Conservation (phyloP, 2,797 vertebrate genomes). For the Centroberyx gerrardi region DNA sequence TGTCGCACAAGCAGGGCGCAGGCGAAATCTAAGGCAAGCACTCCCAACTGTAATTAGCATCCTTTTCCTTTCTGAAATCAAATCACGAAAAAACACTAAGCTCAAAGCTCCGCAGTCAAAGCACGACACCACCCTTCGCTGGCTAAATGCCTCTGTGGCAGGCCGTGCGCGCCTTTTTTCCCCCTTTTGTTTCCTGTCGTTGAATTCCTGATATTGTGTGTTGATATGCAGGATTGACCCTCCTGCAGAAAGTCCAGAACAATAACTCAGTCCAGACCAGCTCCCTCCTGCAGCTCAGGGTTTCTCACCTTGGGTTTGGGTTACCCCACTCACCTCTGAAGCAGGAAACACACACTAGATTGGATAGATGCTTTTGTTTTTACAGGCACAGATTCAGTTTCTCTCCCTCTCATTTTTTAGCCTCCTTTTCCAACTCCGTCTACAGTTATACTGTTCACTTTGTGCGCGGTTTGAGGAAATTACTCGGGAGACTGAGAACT, state of each 20-base stretch:
- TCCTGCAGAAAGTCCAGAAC: slow-evolving; percentile 58
- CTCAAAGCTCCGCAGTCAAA: slow-evolving; percentile 45
- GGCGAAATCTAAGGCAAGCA: slow-evolving; percentile 74
- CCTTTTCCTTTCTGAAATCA: slow-evolving; percentile 79
- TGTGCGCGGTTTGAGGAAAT: slow-evolving; percentile 63
- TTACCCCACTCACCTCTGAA: slow-evolving; percentile 71
- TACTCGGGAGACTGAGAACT: slow-evolving; percentile 32
- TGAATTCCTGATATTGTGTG: slow-evolving; percentile 67
- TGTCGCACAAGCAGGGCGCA: slow-evolving; percentile 83
- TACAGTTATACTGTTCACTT: slow-evolving; percentile 64
- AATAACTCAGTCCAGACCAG: slow-evolving; percentile 68
- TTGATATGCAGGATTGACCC: slow-evolving; percentile 69
- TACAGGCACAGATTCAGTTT: slow-evolving; percentile 71
- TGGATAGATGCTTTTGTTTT: slow-evolving; percentile 75
- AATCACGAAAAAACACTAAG: slow-evolving; percentile 67
- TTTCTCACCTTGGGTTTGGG: slow-evolving; percentile 71
- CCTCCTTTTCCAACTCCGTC: slow-evolving; percentile 60
- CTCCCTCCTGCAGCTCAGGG: slow-evolving; percentile 59
- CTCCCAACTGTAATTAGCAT: slow-evolving; percentile 80
- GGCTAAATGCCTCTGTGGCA: slow-evolving; percentile 35
- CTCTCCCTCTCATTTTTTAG: slow-evolving; percentile 63
- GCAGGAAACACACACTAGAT: slow-evolving; percentile 76
- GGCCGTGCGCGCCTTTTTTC: background rate
- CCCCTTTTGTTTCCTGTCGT: slow-evolving; percentile 22
- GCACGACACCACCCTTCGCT: slow-evolving; percentile 46